phyloP scores from a whole-genome alignment of 1,140 invertebrate species.

The Atta cephalotes region DNA sequence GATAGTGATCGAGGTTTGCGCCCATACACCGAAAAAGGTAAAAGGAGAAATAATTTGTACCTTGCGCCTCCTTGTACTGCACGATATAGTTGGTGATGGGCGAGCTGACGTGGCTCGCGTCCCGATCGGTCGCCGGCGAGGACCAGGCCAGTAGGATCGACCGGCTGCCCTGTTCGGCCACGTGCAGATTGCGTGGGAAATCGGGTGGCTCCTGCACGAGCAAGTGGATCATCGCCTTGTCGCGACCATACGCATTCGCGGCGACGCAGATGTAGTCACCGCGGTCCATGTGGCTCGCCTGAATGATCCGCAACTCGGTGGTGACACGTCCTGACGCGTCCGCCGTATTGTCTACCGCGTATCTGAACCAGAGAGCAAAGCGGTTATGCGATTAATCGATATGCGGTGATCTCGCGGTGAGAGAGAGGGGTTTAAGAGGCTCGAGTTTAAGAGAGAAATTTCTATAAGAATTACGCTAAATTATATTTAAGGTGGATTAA shows the following conservation, averaged over 20 bases:
- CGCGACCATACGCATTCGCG: constrained; percentile 90
- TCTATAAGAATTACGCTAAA: neutral
- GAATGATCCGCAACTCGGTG: constrained; percentile 88
- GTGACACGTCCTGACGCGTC: constrained; percentile 84
- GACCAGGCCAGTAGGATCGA: constrained; percentile 88
- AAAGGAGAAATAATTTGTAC: constrained; percentile 74
- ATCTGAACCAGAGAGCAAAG: constrained; percentile 76
- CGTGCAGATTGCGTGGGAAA: constrained; percentile 88
- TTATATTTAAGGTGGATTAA: neutral
- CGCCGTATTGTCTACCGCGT: constrained; percentile 86
- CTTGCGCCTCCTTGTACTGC: constrained; percentile 88
- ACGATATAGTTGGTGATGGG: constrained; percentile 88
- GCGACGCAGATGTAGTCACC: constrained; percentile 91
- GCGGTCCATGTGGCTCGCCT: constrained; percentile 88
- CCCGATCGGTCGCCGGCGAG: constrained; percentile 84
- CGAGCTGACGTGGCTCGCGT: constrained; percentile 85
- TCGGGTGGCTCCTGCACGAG: constrained; percentile 91
- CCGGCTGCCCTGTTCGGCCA: constrained; percentile 87
- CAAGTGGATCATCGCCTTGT: constrained; percentile 89
- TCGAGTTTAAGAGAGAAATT: neutral
- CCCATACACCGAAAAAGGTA: neutral
- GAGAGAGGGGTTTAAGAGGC: too few relatives aligned
- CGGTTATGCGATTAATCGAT: constrained; percentile 38
- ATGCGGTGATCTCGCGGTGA: neutral
- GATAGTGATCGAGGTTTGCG: neutral